A percentile compares a stretch with the other conserved stretches of the same genome.
phyloP scores from a whole-genome alignment of 2,113 vertebrate genomes.

The Pseudorasbora parva region DNA sequence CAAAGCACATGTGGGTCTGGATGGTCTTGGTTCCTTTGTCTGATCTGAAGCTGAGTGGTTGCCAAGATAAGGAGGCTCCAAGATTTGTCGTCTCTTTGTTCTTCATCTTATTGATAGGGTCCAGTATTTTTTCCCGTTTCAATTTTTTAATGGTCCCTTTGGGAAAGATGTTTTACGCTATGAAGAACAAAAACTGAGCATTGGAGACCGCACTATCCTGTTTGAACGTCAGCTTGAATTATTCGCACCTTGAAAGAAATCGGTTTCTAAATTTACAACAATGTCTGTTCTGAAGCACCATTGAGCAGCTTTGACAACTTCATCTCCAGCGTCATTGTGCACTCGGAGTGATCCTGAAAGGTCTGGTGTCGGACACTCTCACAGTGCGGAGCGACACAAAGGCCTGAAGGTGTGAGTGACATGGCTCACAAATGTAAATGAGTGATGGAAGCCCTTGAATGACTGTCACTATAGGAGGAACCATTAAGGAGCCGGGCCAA shows the following conservation, averaged over 20 bases:
- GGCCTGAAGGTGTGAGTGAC: slow-evolving; percentile 44
- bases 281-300: slow-evolving; percentile 35
- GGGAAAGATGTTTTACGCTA: not conserved
- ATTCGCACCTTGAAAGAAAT: slow-evolving; percentile 29
- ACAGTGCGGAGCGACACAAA: slow-evolving; percentile 28
- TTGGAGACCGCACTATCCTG: slow-evolving; percentile 9
- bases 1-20: slow-evolving; percentile 43
- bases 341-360: slow-evolving; percentile 33
- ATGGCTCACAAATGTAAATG: slow-evolving; percentile 53
- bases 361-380: slow-evolving; percentile 27
- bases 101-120: slow-evolving; percentile 40
- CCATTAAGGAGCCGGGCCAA: slow-evolving; percentile 48
- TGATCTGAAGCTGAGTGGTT: slow-evolving; percentile 31
- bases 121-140: slow-evolving; percentile 34
- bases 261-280: slow-evolving; percentile 39
- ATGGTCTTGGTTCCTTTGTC: slow-evolving; percentile 44
- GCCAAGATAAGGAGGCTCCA: slow-evolving; percentile 46
- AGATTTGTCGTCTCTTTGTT: slow-evolving; percentile 32
- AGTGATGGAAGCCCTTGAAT: slow-evolving; percentile 45
- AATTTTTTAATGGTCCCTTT: slow-evolving; percentile 45
- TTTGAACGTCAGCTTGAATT: not conserved
- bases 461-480: slow-evolving; percentile 40
- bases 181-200: slow-evolving; percentile 21
- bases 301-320: slow-evolving; percentile 27
- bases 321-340: slow-evolving; percentile 23